Base-by-base conservation (phyloP, 2,888 invertebrate species). In the Glaucopsyche alexis region DNA sequence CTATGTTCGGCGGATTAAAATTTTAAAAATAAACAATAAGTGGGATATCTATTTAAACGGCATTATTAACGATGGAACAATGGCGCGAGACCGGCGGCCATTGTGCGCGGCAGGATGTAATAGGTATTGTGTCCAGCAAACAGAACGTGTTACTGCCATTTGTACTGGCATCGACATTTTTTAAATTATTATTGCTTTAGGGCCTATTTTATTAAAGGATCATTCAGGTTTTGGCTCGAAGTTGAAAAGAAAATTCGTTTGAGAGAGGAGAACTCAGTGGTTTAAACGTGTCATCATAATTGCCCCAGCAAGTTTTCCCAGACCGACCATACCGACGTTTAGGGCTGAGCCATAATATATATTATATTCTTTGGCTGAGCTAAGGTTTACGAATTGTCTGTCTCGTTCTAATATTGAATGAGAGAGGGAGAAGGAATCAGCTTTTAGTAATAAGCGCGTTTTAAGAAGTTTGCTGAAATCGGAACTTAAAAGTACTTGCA, bases 21-120 rank as follows among this genome's bases (percentile, higher is more conserved):
- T 11, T 60, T 60, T 14, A 14, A 60, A 60, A 60, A 60, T 47
- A 69, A 69, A 47, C 69, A 69, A 69, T 69, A 69, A 69, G 29
- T 69, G 45, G 19, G 69, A 69, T 69, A 69, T 49, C 69, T 49
- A 69, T 69, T 49, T 69, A 69, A 29, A 19, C 47, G 69, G 69
- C 69, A 49, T 69, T 69, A 69, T 69, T 69, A 29, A 69, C 82
- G 78, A 79, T 83, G 80, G 83, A 89, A 92, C 91, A 92, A 91
- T 92, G 83, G 88, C 80, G 82, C 84, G 84, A 86, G 79, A 82
- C 83, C 82, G 87, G 83, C 69, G 69, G 69, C 47, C 86, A 91
- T 92, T 92, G 92, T 92, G 84, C 87, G 81, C 82, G 77, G 85
- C 91, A 91, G 92, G 92, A 91, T 90, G 90, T 90, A 87, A 89